Evolutionary conservation across 2,113 vertebrate species (phyloP), one percentile per base, ranked within the genome.

Genomic region (Sturnus vulgaris): DNA sequence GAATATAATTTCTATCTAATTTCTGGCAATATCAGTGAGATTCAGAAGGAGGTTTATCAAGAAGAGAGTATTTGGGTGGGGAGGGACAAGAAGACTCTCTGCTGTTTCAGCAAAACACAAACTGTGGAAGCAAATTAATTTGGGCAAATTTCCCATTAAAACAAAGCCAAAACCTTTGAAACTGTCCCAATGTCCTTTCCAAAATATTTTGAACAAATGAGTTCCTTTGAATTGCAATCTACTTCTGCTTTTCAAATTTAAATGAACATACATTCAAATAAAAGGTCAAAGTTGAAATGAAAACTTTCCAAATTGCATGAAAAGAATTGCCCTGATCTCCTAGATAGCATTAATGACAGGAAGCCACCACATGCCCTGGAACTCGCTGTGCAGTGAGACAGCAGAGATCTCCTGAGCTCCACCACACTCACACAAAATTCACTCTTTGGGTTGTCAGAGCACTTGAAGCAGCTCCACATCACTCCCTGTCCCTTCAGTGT

Each of bases 61-160:
- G 71, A 88, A 47, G 55, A 92, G 24, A 35, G 15, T 9, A 49
- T 37, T 73, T 78, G 68, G 28, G 60, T 6, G 5, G 64, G 13
- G 83, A 94, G 44, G 39, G 31, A 68, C 82, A 65, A 90, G 82
- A 94, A 82, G 90, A 80, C 21, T 37, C 59, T 71, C 82, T 82
- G 89, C 95, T 87, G 42, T 65, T 96, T 92, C 86, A 95, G 93
- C 78, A 79, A 63, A 97, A 55, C 63, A 82, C 60, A 92, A 93
- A 83, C 64, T 0, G 5, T 70, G 68, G 59, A 61, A 90, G 42
- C 49, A 92, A 92, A 83, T 92, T 89, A 92, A 80, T 94, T 95
- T 94, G 86, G 94, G 88, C 94, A 86, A 56, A 66, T 88, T 92
- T 94, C 92, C 92, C 31, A 82, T 83, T 73, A 68, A 95, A 95